Evolutionary conservation across 2,888 invertebrate genomes (phyloP).

Genomic region (Nomada lathburiana): DNA sequence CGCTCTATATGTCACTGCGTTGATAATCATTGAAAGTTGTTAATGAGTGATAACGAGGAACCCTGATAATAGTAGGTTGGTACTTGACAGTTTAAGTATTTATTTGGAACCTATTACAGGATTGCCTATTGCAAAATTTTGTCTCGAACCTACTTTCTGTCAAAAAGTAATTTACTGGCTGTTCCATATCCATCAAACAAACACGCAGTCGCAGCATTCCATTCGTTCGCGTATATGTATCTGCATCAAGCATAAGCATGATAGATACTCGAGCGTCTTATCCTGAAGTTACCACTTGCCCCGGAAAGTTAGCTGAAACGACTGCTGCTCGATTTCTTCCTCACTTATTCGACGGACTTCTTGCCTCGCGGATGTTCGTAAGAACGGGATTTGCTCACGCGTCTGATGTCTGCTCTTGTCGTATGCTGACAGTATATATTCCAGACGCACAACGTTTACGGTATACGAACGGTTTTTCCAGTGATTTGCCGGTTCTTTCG

Average conservation of each 20-base stretch:
- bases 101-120: no score
- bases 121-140: background rate
- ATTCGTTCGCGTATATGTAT: background rate
- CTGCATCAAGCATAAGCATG: background rate
- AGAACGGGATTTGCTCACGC: constrained; percentile 34
- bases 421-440: constrained; percentile 53
- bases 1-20: no score
- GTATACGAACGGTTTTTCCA: constrained; percentile 64
- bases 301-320: background rate
- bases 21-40: no score
- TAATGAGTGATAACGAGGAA: no score
- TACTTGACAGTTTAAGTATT: no score
- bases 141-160: no score
- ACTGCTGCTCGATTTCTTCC: constrained; percentile 22
- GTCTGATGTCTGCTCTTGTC: constrained; percentile 41
- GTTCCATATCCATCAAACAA: background rate
- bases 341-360: constrained; percentile 16
- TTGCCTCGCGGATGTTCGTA: constrained; percentile 12
- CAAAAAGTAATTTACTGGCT: no score
- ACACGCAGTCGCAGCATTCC: background rate
- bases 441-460: constrained; percentile 23
- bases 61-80: no score
- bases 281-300: background rate
- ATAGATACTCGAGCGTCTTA: background rate
- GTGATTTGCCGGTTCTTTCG: constrained; percentile 51